Evolutionary conservation across 2,113 vertebrate genomes (phyloP).

Genomic region (Labeo catla): DNA sequence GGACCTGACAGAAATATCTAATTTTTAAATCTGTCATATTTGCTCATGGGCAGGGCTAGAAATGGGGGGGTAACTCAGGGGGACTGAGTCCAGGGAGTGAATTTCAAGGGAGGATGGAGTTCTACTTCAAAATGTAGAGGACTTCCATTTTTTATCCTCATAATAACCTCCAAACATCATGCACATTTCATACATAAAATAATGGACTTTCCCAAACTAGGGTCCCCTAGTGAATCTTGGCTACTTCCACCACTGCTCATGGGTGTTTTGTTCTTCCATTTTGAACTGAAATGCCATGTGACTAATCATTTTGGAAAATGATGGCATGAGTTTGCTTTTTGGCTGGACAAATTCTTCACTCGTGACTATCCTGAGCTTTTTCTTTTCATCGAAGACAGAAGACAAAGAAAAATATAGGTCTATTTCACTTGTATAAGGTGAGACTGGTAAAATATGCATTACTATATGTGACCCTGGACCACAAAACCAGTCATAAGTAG

Average conservation of each 20-base stretch:
- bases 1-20: neutral
- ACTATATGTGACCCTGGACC: no score
- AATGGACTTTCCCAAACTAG: no score
- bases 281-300: neutral
- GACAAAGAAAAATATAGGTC: neutral
- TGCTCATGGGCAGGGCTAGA: neutral
- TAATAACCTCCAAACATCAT: no score
- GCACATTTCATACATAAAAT: no score
- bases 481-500: no score
- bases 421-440: neutral
- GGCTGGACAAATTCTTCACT: neutral
- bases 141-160: no score
- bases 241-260: no score
- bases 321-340: neutral
- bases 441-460: neutral
- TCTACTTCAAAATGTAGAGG: no score
- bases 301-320: neutral
- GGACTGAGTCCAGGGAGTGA: no score
- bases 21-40: neutral
- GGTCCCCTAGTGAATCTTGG: no score
- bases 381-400: neutral
- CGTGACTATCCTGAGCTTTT: neutral
- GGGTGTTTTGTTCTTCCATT: neutral
- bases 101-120: no score
- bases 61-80: no score